Percentiles rank a stretch among this genome's conserved stretches.
phyloP scores from a whole-genome alignment of 2,113 vertebrate species.

The Pelusios castaneus region DNA sequence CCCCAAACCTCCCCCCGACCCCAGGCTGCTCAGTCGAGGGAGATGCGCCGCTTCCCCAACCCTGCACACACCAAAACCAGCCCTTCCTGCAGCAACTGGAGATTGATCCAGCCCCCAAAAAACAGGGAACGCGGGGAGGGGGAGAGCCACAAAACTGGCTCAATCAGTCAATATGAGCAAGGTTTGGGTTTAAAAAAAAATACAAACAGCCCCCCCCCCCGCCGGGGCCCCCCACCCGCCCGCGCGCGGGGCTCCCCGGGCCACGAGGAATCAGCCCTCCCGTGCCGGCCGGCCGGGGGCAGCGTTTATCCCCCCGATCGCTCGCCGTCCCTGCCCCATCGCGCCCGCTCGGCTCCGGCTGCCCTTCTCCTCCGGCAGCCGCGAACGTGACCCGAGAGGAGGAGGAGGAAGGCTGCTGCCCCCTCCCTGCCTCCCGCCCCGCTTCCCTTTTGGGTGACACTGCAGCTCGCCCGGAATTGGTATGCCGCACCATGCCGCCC shows the following conservation, averaged over 20 bases:
- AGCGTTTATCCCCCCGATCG: background rate
- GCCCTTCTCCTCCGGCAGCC: background rate
- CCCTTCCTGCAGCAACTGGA: constrained; percentile 44
- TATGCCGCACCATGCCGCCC: constrained; percentile 10
- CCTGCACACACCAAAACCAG: background rate
- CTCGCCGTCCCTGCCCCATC: background rate
- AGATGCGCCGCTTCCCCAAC: background rate
- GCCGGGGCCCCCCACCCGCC: too few relatives aligned
- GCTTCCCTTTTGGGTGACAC: constrained; percentile 37
- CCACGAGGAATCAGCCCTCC: background rate
- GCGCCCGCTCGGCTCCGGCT: background rate
- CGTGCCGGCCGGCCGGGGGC: background rate
- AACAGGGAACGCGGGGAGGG: background rate
- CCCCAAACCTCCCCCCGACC: too few relatives aligned
- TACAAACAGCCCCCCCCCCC: background rate
- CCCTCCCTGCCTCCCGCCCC: background rate
- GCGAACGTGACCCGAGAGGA: background rate
- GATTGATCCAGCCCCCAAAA: background rate
- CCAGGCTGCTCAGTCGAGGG: background rate
- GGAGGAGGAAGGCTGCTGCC: background rate
- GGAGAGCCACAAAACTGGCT: too few relatives aligned
- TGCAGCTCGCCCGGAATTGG: constrained; percentile 32
- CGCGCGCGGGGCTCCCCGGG: background rate
- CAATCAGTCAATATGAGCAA: background rate
- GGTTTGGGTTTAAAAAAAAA: background rate